Evolutionary conservation across 2,888 invertebrate genomes (phyloP).

Genomic region (Drosophila birchii): DNA sequence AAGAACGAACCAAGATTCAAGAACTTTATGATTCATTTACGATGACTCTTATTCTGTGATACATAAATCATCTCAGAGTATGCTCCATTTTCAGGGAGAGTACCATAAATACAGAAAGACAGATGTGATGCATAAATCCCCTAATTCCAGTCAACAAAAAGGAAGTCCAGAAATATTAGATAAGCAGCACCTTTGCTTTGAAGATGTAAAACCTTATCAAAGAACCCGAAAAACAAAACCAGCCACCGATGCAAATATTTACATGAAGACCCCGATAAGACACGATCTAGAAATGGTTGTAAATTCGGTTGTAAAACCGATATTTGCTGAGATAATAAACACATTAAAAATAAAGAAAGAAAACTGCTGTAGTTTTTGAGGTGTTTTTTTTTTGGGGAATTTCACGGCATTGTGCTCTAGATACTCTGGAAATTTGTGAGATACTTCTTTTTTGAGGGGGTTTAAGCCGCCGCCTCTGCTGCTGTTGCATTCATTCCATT

Average conservation of each 20-base stretch:
- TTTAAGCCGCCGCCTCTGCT: neutral
- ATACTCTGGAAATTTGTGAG: conserved; percentile 22
- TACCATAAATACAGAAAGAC: conserved; percentile 2
- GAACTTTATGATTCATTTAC: conserved; percentile 11
- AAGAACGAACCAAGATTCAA: neutral
- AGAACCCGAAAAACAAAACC: conserved; percentile 6
- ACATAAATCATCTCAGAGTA: neutral
- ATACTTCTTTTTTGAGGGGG: conserved; percentile 9
- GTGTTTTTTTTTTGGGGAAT: conserved; percentile 22
- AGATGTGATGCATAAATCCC: conserved; percentile 2
- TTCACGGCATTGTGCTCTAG: conserved; percentile 27
- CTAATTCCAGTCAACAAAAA: neutral
- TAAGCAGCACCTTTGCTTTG: neutral
- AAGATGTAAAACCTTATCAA: conserved; percentile 27
- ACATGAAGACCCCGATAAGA: conserved; percentile 61
- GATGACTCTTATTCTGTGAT: neutral
- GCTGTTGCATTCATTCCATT: conserved; percentile 25
- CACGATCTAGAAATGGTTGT: conserved; percentile 45
- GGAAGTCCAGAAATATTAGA: neutral
- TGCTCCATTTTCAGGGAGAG: neutral
- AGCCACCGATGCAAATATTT: conserved; percentile 67
- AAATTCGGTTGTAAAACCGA: conserved; percentile 9
- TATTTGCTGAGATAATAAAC: conserved; percentile 39
- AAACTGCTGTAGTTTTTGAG: conserved; percentile 2
- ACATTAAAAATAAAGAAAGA: conserved; percentile 14